phyloP scores from a whole-genome alignment of 2,888 invertebrate species.

The Spodoptera littoralis region DNA sequence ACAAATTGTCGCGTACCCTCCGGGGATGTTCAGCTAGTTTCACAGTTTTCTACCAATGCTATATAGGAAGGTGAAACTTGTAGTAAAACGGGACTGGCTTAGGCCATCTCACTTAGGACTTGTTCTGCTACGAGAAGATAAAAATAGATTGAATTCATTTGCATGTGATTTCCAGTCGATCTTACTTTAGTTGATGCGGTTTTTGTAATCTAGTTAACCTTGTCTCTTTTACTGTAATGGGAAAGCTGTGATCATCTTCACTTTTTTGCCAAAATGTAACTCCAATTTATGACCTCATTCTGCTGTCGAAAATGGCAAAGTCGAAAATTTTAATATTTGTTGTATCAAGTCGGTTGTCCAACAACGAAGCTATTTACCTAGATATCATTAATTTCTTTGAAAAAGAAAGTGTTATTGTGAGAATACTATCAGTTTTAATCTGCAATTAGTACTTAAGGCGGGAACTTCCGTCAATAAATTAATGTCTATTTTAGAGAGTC shows the following conservation, averaged over 20 bases:
- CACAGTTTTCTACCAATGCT: constrained; percentile 48
- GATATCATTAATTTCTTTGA: too few species aligned
- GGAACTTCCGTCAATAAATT: constrained; percentile 14
- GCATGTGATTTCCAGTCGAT: constrained; percentile 19
- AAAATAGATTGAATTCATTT: constrained; percentile 28
- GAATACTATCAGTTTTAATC: constrained; percentile 7
- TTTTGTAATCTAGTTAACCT: neutral
- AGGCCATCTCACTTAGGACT: constrained; percentile 10
- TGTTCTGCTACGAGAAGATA: constrained; percentile 6
- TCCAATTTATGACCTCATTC: too few species aligned
- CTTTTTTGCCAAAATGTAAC: too few species aligned
- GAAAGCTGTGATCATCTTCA: too few species aligned
- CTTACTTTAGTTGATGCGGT: neutral
- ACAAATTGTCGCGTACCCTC: constrained; percentile 54
- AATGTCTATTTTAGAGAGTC: constrained; percentile 26
- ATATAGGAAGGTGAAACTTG: constrained; percentile 49
- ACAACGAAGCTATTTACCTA: too few species aligned
- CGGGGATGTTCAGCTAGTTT: constrained; percentile 56
- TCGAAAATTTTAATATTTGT: too few species aligned
- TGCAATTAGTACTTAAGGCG: neutral
- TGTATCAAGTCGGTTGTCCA: too few species aligned
- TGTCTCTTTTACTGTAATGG: too few species aligned
- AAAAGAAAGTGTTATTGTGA: constrained; percentile 15
- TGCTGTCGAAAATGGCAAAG: too few species aligned
- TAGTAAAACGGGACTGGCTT: constrained; percentile 10